Evolutionary conservation across 1,140 invertebrate species (phyloP).

Genomic region (Orussus abietinus): DNA sequence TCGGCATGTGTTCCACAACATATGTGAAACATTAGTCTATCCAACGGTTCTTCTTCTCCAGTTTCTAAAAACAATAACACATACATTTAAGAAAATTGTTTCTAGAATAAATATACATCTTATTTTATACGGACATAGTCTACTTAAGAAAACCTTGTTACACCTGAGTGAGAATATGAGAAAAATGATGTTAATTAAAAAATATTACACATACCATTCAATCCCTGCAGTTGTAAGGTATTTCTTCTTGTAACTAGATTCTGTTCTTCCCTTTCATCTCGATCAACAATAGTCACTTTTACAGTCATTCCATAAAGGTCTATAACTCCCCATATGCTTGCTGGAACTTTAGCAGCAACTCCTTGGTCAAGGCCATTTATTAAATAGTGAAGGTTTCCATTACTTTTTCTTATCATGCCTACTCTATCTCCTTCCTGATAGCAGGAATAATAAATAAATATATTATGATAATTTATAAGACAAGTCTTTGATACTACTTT

Average conservation of each 20-base stretch:
- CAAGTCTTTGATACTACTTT: not conserved
- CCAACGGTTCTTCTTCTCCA: constrained; percentile 53
- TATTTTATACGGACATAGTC: too few species aligned
- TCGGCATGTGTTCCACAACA: constrained; percentile 87
- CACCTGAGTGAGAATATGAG: too few species aligned
- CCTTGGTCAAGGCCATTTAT: constrained; percentile 94
- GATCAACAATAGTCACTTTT: constrained; percentile 81
- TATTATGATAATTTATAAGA: not conserved
- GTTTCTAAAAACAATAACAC: constrained; percentile 29
- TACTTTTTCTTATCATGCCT: constrained; percentile 77
- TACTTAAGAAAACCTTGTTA: too few species aligned
- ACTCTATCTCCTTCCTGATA: constrained; percentile 80
- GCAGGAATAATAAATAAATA: constrained; percentile 8
- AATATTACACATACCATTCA: constrained; percentile 36
- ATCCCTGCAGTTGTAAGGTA: constrained; percentile 54
- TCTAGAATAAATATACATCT: too few species aligned
- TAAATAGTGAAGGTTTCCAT: constrained; percentile 86
- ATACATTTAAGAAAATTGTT: too few species aligned
- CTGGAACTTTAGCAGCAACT: constrained; percentile 75
- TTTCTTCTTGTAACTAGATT: constrained; percentile 70
- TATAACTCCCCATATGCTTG: constrained; percentile 84
- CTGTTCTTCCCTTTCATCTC: constrained; percentile 74
- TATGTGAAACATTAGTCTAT: constrained; percentile 80
- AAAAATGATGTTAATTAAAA: constrained; percentile 2
- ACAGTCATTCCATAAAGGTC: constrained; percentile 97